Evolutionary conservation across 1,140 invertebrate genomes (phyloP).

Genomic region (Penaeus vannamei): DNA sequence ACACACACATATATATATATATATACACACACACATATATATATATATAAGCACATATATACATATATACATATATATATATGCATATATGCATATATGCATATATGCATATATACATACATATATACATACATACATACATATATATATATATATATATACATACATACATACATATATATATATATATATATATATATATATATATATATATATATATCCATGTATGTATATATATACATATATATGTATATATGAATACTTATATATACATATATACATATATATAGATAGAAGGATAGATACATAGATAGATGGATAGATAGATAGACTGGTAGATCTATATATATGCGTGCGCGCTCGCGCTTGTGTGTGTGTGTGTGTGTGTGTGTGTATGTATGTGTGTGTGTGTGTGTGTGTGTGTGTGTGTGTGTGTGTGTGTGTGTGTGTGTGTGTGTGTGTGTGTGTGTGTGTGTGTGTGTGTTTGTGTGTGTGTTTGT

Average conservation of each 20-base stretch:
- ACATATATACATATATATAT: slow-evolving; percentile 18
- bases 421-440: no score
- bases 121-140: background rate
- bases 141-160: background rate
- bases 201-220: slow-evolving; percentile 33
- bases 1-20: slow-evolving; percentile 29
- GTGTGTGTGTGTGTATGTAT: no score
- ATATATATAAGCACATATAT: background rate
- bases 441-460: no score
- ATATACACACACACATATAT: background rate
- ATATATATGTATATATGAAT: background rate
- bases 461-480: no score
- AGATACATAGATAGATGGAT: no score
- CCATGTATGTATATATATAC: slow-evolving; percentile 20
- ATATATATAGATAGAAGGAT: no score
- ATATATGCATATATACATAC: background rate
- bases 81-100: background rate
- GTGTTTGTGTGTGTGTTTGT: no score
- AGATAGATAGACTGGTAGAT: no score
- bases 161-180: background rate
- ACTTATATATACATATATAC: background rate
- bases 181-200: slow-evolving; percentile 20
- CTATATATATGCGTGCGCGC: no score
- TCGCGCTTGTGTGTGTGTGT: no score
- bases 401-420: no score